Base-by-base conservation (phyloP, 2,797 vertebrate genomes). In the Catharus ustulatus region DNA sequence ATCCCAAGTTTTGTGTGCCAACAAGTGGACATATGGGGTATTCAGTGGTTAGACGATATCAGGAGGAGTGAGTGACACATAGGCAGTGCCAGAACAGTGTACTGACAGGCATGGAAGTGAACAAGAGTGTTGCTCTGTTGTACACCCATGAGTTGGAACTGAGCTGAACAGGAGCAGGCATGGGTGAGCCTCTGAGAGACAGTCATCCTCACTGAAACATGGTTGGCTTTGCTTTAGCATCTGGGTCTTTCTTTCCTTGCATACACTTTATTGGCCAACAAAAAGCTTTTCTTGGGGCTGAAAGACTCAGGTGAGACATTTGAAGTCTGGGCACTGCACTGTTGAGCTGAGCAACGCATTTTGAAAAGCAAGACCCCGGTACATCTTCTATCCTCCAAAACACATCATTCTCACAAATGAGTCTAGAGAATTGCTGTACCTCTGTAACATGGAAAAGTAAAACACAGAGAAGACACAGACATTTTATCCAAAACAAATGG, bases 401-500 rank as follows among this genome's bases (percentile, higher is more conserved):
- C 16, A 17, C n/a, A 45, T 57, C 1, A 3, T 54, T 45, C 30
- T 81, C 26, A 13, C 22, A 93, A 66, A 52, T 22, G 21, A 78
- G 32, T 8, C 34, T 63, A 55, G 66, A 75, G 51, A 91, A 72
- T 22, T 84, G 27, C 27, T 61, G 13, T 40, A 59, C 9, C 29
- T 80, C 48, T 91, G 30, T 58, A 87, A 73, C 46, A 52, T 1
- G 3, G 40, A 27, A 84, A 86, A 90, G 29, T 26, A 75, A 94
- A 89, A 54, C 38, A 86, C 13, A 75, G 55, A 77, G 40, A 34
- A 92, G 55, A 76, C 55, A 34, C 23, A 81, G 54, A 58, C 11
- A 51, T 76, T 79, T 92, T 76, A 86, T 75, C 52, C 40, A 61
- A 86, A 93, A 88, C 38, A 86, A 96, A 92, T 63, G 24, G 48